Base-by-base conservation (phyloP, 2,113 vertebrate genomes). In the Leuciscus idus region DNA sequence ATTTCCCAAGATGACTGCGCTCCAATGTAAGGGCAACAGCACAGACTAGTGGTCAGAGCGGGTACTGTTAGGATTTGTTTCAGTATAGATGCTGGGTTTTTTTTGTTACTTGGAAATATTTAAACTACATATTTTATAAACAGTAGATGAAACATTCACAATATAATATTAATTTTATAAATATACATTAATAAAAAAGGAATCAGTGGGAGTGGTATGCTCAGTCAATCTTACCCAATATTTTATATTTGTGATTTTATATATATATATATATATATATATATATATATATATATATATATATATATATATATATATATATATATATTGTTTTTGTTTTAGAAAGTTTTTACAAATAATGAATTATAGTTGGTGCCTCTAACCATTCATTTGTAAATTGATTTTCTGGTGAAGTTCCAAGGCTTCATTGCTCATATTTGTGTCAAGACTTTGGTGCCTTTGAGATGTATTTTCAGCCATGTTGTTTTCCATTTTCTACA, bases 11-110 rank as follows among this genome's bases (percentile, higher is more conserved):
- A 7, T 8, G 11, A 23, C 70, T 52, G 80, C 28, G 50, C 39
- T 72, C 50, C 23, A 26, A 48, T 85, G 23, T 55, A 92, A 90
- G 86, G 88, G 84, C 83, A 90, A 90, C 86, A 95, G 94, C 95
- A 90, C 94, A 89, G 92, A 93, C 93, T 94, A 94, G 93, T 95
- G 95, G 92, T 86, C 87, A 88, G 80, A 91, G 28, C 1, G 28
- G 30, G 50, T 36, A 91, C n/a, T 72, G 82, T 13, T 57, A 26
- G 33, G 2, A n/a, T 57, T 57, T 36, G 23, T 19, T 33, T 21
- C 26, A 30, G 62, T 1, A 2, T 26, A 15, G 12, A 50, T 50
- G 12, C 11, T 74, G 17, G 1, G 0, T 17, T 26, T 23, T 55
- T 21, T 21, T 55, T 21, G 52, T 19, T 7, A 57, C 15, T 30